Conservation (phyloP, 2,888 invertebrate genomes). For the Sphinx pinastri region DNA sequence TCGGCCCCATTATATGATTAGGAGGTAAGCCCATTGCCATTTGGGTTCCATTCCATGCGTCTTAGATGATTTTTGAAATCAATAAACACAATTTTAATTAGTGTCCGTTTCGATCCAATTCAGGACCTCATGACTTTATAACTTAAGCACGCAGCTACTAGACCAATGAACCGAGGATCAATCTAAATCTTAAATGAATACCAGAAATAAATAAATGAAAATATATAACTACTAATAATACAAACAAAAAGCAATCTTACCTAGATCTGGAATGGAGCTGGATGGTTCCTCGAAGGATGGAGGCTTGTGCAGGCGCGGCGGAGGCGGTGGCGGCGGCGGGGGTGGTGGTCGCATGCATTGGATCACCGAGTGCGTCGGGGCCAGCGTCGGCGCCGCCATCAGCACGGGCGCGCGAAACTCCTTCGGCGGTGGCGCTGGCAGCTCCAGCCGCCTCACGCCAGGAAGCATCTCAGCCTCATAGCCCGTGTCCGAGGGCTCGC, state of each 20-base stretch:
- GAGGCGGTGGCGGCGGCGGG: conserved; percentile 79
- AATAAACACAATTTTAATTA: too few relatives aligned
- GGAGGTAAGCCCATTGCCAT: too few relatives aligned
- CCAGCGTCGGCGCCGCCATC: conserved; percentile 64
- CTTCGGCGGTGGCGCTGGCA: conserved; percentile 78
- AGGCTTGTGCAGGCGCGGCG: conserved; percentile 77
- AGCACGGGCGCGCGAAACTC: conserved; percentile 78
- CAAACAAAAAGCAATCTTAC: conserved; percentile 80
- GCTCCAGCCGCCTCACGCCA: conserved; percentile 67
- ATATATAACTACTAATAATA: too few relatives aligned
- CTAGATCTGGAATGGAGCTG: conserved; percentile 94
- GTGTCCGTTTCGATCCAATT: too few relatives aligned
- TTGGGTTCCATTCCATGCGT: too few relatives aligned
- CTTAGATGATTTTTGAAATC: too few relatives aligned
- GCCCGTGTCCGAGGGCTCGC: conserved; percentile 67
- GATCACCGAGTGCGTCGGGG: conserved; percentile 74
- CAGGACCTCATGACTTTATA: too few relatives aligned
- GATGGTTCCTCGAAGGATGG: conserved; percentile 90
- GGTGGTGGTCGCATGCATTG: conserved; percentile 82
- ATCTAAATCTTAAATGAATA: too few relatives aligned
- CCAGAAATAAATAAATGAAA: too few relatives aligned
- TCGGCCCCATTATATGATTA: too few relatives aligned
- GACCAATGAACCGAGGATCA: too few relatives aligned
- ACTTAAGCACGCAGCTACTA: too few relatives aligned
- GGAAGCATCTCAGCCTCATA: conserved; percentile 71